Evolutionary conservation across 2,113 vertebrate species (phyloP).

Genomic region (Amblyornis subalaris): DNA sequence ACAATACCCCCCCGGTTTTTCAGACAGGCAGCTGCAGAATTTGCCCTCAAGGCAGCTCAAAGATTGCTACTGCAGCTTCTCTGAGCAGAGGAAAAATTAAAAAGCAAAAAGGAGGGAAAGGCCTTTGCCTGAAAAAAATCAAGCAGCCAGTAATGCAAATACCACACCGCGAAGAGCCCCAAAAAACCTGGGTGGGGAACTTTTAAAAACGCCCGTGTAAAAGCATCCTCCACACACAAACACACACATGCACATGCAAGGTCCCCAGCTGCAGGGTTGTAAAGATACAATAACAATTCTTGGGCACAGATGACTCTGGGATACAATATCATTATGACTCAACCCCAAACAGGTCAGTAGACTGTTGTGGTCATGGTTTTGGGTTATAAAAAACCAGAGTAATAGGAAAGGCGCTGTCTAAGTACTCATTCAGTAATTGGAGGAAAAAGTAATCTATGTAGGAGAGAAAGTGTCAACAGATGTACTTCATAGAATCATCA

Average conservation of each 20-base stretch:
- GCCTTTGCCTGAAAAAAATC: neutral
- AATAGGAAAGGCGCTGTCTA: neutral
- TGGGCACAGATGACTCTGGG: neutral
- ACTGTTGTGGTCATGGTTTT: neutral
- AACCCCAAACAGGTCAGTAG: neutral
- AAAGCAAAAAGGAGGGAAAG: neutral
- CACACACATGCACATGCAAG: too few species aligned
- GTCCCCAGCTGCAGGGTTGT: neutral
- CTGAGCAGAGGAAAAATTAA: neutral
- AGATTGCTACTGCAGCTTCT: neutral
- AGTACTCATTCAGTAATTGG: neutral
- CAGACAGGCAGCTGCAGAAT: neutral
- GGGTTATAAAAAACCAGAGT: neutral
- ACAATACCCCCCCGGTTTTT: neutral
- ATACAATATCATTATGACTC: neutral
- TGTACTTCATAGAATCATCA: neutral
- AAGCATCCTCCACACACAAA: neutral
- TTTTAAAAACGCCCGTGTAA: neutral
- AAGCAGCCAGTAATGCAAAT: rapidly evolving
- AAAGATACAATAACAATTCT: neutral
- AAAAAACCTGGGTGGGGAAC: neutral
- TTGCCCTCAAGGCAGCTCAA: neutral
- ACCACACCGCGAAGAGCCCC: rapidly evolving
- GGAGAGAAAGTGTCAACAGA: neutral
- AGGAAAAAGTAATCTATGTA: neutral